Conservation (phyloP, 2,888 invertebrate species). For the Drosophila anomelani region DNA sequence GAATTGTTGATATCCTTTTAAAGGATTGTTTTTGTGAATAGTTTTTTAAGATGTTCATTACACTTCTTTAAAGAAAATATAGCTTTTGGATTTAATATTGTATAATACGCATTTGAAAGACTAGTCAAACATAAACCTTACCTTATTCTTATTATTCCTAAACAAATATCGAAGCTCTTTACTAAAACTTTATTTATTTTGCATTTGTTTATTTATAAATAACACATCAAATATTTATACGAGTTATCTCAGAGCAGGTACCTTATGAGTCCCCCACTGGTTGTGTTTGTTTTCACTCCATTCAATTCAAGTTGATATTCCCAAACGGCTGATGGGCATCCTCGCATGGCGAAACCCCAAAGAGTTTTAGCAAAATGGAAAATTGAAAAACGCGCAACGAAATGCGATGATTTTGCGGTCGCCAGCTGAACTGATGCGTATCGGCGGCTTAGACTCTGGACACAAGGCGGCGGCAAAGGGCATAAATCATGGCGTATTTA, state of each 20-base stretch:
- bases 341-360: constrained; percentile 28
- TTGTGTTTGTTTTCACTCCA: not conserved
- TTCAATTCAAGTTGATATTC: constrained; percentile 16
- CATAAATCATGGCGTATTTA: constrained; percentile 78
- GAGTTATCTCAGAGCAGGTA: constrained; percentile 9
- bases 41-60: not conserved
- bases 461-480: constrained; percentile 69
- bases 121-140: too few relatives aligned
- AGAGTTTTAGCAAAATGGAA: constrained; percentile 65
- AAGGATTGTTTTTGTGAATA: not conserved
- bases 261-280: not conserved
- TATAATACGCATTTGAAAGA: too few relatives aligned
- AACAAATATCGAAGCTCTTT: not conserved
- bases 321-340: constrained; percentile 23
- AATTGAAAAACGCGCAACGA: constrained; percentile 56
- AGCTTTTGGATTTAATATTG: not conserved
- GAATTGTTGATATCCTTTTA: constrained; percentile 1
- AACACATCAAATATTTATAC: not conserved
- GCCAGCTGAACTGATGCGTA: constrained; percentile 50
- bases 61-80: not conserved
- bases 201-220: not conserved
- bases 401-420: constrained; percentile 63
- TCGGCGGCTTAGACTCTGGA: constrained; percentile 65
- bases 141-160: rapidly evolving
- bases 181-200: not conserved